A percentile compares a stretch with the other conserved stretches of the same genome.
These are phyloP conservation scores for Sylvicola fuscatus DNA, from an alignment of 2,888 invertebrate genomes.

Conservation along the genomic window DNA sequence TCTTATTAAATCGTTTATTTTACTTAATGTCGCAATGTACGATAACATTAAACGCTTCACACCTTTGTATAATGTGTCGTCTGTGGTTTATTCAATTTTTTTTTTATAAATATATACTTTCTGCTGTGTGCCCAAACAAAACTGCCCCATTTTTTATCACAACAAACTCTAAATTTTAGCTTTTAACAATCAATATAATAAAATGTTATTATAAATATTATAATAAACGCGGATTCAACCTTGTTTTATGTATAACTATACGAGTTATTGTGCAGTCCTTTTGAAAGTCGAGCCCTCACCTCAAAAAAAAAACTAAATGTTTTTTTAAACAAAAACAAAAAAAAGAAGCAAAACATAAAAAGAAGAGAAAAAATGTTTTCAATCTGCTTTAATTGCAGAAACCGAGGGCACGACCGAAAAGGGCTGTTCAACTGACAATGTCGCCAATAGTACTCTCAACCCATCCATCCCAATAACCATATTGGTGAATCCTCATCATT, in stretches of 20 bases:
- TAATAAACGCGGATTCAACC: too few relatives aligned
- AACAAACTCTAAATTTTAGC: too few relatives aligned
- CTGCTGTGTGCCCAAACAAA: too few relatives aligned
- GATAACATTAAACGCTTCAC: too few relatives aligned
- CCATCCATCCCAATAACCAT: conserved; percentile 2
- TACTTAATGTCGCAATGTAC: too few relatives aligned
- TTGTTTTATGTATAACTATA: neutral
- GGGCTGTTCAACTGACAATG: conserved; percentile 1
- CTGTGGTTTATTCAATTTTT: too few relatives aligned
- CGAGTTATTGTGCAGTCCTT: conserved; percentile 2
- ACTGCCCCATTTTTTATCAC: too few relatives aligned
- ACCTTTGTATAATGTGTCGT: too few relatives aligned
- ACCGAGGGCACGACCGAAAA: conserved; percentile 3
- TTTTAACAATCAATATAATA: too few relatives aligned
- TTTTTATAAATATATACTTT: too few relatives aligned
- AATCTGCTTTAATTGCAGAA: conserved; percentile 4
- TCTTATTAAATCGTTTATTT: too few relatives aligned
- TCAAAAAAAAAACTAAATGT: neutral
- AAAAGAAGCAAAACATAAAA: conserved; percentile 1
- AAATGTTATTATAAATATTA: too few relatives aligned
- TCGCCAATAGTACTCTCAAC: conserved; percentile 1
- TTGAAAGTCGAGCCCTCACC: conserved; percentile 4
- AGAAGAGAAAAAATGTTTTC: neutral
- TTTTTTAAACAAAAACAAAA: neutral
- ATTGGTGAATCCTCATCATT: conserved; percentile 3